Evolutionary conservation across 2,888 invertebrate genomes (phyloP).

Genomic region (Chymomyza procnemis): DNA sequence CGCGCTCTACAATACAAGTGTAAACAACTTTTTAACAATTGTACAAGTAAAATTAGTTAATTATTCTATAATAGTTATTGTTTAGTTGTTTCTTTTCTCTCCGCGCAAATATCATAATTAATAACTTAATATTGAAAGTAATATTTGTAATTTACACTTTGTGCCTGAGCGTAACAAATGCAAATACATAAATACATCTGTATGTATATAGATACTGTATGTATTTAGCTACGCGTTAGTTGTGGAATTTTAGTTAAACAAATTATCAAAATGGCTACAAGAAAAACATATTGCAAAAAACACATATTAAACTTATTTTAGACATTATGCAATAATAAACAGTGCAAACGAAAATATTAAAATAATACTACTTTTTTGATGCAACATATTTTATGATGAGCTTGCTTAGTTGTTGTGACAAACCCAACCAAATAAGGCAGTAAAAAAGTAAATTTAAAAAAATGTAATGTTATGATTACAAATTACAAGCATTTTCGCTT

Average conservation of each 20-base stretch:
- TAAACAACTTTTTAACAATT: not conserved
- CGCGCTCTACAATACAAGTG: constrained; percentile 13
- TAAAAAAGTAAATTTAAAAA: constrained; percentile 23
- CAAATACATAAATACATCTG: constrained; percentile 25
- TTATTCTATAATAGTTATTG: constrained; percentile 26
- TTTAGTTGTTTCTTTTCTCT: constrained; percentile 36
- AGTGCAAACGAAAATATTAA: not conserved
- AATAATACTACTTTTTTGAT: constrained; percentile 14
- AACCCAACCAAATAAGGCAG: constrained; percentile 21
- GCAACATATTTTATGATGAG: constrained; percentile 63
- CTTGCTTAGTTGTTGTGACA: constrained; percentile 71
- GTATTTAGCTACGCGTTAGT: constrained; percentile 26
- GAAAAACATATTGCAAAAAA: constrained; percentile 9
- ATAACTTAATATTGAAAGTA: constrained; percentile 41
- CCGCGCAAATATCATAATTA: constrained; percentile 28
- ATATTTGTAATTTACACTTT: constrained; percentile 76
- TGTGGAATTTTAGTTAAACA: constrained; percentile 37
- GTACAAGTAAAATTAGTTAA: constrained; percentile 25
- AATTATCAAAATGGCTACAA: constrained; percentile 22
- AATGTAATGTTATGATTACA: constrained; percentile 28
- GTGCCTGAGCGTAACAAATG: constrained; percentile 72
- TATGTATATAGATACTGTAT: constrained; percentile 26
- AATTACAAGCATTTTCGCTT: constrained; percentile 58
- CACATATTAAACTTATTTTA: constrained; percentile 30
- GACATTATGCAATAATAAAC: constrained; percentile 40